Evolutionary conservation across 1,140 invertebrate species (phyloP).

Genomic region (Temnothorax curvispinosus): DNA sequence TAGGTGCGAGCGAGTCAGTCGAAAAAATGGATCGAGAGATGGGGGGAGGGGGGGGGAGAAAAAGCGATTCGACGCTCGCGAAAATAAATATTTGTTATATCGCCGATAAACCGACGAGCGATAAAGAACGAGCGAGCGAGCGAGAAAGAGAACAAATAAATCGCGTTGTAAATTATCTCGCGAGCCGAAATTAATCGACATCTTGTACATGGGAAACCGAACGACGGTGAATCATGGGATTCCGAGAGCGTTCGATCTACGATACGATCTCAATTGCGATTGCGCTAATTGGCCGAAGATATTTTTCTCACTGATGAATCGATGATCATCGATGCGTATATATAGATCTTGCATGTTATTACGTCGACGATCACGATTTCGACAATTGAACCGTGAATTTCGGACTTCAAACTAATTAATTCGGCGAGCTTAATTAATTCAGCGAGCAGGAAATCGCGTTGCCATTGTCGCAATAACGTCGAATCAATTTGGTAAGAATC

Average conservation of each 20-base stretch:
- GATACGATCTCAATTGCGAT: constrained; percentile 11
- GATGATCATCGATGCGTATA: neutral
- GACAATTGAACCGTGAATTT: neutral
- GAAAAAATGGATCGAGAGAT: constrained; percentile 47
- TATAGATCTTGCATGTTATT: neutral
- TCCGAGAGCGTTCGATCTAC: neutral
- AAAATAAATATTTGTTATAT: constrained; percentile 60
- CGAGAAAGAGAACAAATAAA: neutral
- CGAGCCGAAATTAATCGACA: constrained; percentile 55
- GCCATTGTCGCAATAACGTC: neutral
- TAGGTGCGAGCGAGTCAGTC: constrained; percentile 10
- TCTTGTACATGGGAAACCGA: constrained; percentile 43
- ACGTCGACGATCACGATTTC: neutral
- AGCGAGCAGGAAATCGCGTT: neutral
- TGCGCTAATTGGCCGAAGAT: constrained; percentile 14
- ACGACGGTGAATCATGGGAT: constrained; percentile 31
- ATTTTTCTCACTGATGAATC: neutral
- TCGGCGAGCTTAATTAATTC: too few species aligned
- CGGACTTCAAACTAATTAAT: neutral
- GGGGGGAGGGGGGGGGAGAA: neutral
- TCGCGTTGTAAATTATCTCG: constrained; percentile 51
- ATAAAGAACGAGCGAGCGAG: constrained; percentile 10
- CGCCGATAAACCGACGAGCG: constrained; percentile 47
- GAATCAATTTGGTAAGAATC: neutral
- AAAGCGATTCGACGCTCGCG: neutral